These are phyloP conservation scores for Leptoclinus maculatus DNA, from an alignment of 2,797 vertebrate genomes.

Conservation along the genomic window DNA sequence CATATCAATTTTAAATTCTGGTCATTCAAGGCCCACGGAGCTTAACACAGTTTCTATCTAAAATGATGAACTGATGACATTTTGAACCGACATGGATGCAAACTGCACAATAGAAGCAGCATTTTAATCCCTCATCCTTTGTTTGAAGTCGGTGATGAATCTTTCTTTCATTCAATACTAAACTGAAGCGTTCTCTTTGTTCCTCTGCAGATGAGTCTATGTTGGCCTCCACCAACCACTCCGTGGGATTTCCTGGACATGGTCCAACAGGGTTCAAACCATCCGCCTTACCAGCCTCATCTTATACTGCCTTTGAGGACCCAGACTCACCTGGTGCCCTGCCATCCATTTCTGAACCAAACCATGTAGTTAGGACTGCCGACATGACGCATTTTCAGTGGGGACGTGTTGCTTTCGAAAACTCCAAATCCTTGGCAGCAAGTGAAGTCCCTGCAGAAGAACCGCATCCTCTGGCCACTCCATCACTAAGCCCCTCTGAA, in stretches of 20 bases:
- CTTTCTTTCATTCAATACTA: not conserved
- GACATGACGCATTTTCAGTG: slow-evolving; percentile 31
- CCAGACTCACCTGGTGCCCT: slow-evolving; percentile 55
- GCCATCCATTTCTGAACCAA: slow-evolving; percentile 54
- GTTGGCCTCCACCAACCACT: slow-evolving; percentile 44
- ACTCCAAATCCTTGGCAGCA: slow-evolving; percentile 43
- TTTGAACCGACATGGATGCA: too few relatives aligned
- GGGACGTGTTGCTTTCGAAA: slow-evolving; percentile 38
- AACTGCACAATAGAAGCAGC: not conserved
- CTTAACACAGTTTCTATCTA: not conserved
- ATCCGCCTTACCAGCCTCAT: slow-evolving; percentile 68
- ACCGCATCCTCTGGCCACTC: slow-evolving; percentile 43
- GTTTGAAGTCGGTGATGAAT: slow-evolving; percentile 7
- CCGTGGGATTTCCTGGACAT: slow-evolving; percentile 56
- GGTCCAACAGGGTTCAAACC: slow-evolving; percentile 56
- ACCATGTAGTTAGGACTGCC: slow-evolving; percentile 42
- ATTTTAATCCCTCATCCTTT: slow-evolving; percentile 3
- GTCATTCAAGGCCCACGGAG: not conserved
- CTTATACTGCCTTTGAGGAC: slow-evolving; percentile 63
- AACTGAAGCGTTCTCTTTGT: slow-evolving; percentile 31
- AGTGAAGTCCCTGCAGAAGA: slow-evolving; percentile 46
- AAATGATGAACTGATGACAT: too few relatives aligned
- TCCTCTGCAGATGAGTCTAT: slow-evolving; percentile 65
- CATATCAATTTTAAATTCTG: slow-evolving; percentile 43
- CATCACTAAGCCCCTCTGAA: slow-evolving; percentile 53